These are phyloP conservation scores for Galleria mellonella DNA, from an alignment of 1,140 invertebrate species.

Conservation along the genomic window DNA sequence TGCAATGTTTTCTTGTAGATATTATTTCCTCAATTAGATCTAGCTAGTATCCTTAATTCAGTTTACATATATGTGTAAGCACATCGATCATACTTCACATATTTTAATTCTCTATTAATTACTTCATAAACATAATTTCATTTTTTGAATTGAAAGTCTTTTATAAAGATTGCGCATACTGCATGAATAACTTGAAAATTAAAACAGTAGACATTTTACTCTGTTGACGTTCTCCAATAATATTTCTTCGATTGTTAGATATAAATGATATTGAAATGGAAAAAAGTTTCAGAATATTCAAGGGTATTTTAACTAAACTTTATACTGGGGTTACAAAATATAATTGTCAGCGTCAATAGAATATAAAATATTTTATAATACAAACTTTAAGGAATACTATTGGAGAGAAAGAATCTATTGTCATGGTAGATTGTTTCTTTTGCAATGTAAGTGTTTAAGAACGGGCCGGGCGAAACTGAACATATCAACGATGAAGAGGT, in stretches of 20 bases:
- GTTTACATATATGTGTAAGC: constrained; percentile 7
- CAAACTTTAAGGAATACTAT: constrained; percentile 47
- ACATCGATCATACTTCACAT: constrained; percentile 7
- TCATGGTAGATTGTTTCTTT: constrained; percentile 74
- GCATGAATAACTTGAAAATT: too few relatives aligned
- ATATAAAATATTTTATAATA: too few relatives aligned
- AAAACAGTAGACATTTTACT: too few relatives aligned
- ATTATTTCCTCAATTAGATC: constrained; percentile 36
- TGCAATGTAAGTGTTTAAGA: constrained; percentile 58
- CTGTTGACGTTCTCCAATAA: constrained; percentile 43
- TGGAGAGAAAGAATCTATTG: constrained; percentile 68
- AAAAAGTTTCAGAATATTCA: too few relatives aligned
- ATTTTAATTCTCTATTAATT: not conserved
- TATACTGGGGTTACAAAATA: too few relatives aligned
- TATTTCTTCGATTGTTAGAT: constrained; percentile 32
- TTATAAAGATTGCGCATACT: not conserved
- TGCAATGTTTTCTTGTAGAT: constrained; percentile 1
- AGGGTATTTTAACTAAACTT: too few relatives aligned
- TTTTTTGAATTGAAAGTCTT: not conserved
- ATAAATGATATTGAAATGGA: not conserved
- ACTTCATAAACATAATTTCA: not conserved
- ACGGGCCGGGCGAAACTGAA: constrained; percentile 60
- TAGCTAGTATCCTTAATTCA: constrained; percentile 12
- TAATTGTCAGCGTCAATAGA: too few relatives aligned
- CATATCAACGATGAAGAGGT: constrained; percentile 61